Evolutionary conservation across 2,888 invertebrate genomes (phyloP).

Genomic region (Drosophila fungiperda): DNA sequence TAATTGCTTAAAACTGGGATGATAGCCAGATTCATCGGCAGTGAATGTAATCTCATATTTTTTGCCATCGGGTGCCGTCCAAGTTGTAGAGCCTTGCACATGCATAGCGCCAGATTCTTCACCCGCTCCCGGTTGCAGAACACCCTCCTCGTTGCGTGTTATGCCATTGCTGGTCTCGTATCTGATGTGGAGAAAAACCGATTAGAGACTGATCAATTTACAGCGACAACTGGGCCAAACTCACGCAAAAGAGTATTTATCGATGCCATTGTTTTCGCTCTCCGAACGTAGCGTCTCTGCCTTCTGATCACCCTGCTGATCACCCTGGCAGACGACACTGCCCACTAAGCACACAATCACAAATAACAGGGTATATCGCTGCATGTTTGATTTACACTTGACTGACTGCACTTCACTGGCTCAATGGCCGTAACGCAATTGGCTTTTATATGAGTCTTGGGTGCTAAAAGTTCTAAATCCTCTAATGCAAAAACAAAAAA

Average conservation of each 20-base stretch:
- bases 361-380: constrained; percentile 63
- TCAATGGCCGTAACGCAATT: constrained; percentile 17
- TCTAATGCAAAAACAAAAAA: constrained; percentile 39
- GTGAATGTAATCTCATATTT: constrained; percentile 85
- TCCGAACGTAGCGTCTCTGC: constrained; percentile 77
- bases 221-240: constrained; percentile 30
- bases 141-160: constrained; percentile 83
- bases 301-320: constrained; percentile 61
- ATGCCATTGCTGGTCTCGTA: constrained; percentile 86
- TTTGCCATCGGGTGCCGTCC: constrained; percentile 86
- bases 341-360: constrained; percentile 46
- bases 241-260: constrained; percentile 87
- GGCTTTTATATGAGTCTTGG: constrained; percentile 55
- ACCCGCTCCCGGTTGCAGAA: constrained; percentile 82
- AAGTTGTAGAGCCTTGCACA: constrained; percentile 87
- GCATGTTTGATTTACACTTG: constrained; percentile 60
- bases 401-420: constrained; percentile 63
- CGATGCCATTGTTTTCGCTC: constrained; percentile 87
- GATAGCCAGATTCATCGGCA: constrained; percentile 87
- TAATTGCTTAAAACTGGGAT: constrained; percentile 83
- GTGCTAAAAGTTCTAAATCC: constrained; percentile 36
- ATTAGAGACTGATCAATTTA: neutral
- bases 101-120: constrained; percentile 86
- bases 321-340: constrained; percentile 51
- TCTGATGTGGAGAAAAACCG: constrained; percentile 59